Base-by-base conservation (phyloP, 2,797 vertebrate genomes). In the Pseudotriccus pelzelni region DNA sequence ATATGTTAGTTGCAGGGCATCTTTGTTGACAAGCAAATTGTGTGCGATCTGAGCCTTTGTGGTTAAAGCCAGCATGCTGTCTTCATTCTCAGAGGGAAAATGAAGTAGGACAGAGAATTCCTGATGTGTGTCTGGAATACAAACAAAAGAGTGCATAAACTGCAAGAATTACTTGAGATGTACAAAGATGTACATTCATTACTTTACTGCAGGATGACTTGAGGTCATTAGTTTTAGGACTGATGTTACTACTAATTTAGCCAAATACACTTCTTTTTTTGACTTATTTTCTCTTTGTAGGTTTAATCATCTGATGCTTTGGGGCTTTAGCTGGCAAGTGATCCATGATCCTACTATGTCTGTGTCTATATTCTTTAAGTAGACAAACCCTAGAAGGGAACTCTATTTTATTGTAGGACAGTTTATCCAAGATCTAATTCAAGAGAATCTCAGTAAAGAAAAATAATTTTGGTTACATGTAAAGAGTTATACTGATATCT, bases 11-110 rank as follows among this genome's bases (percentile, higher is more conserved):
- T 95, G 87, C 55, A 94, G 66, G 62, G 56, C 60, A 74, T 82
- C 36, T 56, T 87, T 90, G 58, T 56, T 97, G 89, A 94, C 92
- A 95, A 90, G 77, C 30, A 95, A 95, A 87, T 63, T 95, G 64
- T 11, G 5, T 74, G 32, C 21, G 63, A 46, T 76, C 85, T 60
- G 34, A 80, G 66, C 25, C 43, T 88, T 80, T 79, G 66, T 58
- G 81, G 88, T 81, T 91, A 79, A 89, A 90, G 82, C 87, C 82
- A 96, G 60, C 10, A 36, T 36, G 50, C 15, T 87, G 8, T 69
- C 72, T 81, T 96, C 66, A 79, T 90, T 96, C 93, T 93, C 77
- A 79, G 82, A 83, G 50, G 80, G 44, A 81, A 92, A 84, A 90
- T 41, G 18, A 88, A 77, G 36, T 53, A 83, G 50, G 39, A 90